phyloP scores from a whole-genome alignment of 2,888 invertebrate species.

The Leptinotarsa haldemani region DNA sequence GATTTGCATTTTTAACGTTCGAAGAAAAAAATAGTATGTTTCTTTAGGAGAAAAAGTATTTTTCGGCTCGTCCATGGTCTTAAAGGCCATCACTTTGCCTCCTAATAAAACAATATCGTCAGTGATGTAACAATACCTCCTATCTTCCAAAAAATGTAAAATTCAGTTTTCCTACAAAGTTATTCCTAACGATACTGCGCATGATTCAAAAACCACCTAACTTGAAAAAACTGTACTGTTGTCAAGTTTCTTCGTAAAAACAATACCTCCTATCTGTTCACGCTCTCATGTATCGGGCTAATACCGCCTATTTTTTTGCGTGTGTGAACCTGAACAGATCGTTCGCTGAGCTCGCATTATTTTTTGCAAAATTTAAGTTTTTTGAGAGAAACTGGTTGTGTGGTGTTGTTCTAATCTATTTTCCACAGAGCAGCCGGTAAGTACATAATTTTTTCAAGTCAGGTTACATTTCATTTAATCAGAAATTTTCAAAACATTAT shows the following conservation, averaged over 20 bases:
- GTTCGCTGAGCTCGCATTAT: slow-evolving; percentile 15
- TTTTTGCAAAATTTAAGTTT: slow-evolving; percentile 6
- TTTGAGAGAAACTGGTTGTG: slow-evolving; percentile 1
- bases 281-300: slow-evolving; percentile 7
- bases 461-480: neutral
- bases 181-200: slow-evolving; percentile 1
- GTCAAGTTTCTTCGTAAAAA: slow-evolving; percentile 7
- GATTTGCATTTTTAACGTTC: neutral
- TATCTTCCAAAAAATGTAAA: slow-evolving; percentile 3
- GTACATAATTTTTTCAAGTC: slow-evolving; percentile 4
- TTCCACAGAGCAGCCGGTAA: neutral
- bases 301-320: neutral
- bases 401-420: slow-evolving; percentile 2
- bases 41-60: neutral
- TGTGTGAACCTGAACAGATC: slow-evolving; percentile 18
- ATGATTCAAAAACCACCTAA: slow-evolving; percentile 7
- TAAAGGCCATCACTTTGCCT: no score
- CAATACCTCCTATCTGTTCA: slow-evolving; percentile 12
- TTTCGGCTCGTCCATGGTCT: no score
- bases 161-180: slow-evolving; percentile 11
- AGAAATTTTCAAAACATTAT: slow-evolving; percentile 4
- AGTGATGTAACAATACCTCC: no score
- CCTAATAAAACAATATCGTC: neutral
- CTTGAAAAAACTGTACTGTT: slow-evolving; percentile 6
- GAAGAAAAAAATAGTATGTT: no score